A percentile compares a stretch with the other conserved stretches of the same genome.
These are phyloP conservation scores for Microcebus tavaratra DNA, from an alignment of 2,113 vertebrate species.

Conservation along the genomic window DNA sequence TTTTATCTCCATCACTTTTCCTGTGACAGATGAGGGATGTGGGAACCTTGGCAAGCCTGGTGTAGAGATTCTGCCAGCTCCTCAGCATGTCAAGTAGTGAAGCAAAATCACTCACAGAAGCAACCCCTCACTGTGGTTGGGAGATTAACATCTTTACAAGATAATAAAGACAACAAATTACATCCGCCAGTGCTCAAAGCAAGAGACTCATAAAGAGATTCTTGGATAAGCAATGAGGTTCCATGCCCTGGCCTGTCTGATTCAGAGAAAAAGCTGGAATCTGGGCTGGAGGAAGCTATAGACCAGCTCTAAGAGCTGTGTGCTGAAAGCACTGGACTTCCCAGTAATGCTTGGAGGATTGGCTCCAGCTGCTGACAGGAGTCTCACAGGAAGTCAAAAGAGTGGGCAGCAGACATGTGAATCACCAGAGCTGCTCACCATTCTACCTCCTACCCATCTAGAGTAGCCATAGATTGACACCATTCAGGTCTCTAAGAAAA, in stretches of 20 bases:
- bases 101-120: constrained; percentile 40
- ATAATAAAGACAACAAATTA: constrained; percentile 63
- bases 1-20: neutral
- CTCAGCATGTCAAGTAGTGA: neutral
- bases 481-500: neutral
- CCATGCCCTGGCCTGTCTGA: neutral
- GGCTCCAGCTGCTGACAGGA: neutral
- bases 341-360: neutral
- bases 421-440: neutral
- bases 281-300: neutral
- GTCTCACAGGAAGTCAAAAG: neutral
- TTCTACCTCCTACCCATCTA: neutral
- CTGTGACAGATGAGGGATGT: neutral
- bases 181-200: constrained; percentile 53
- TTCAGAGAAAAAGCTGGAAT: neutral
- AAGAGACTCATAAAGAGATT: constrained; percentile 15
- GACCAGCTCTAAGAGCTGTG: neutral
- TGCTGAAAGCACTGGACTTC: neutral
- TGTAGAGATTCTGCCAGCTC: neutral
- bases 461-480: neutral
- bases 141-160: constrained; percentile 73
- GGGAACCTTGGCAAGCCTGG: neutral
- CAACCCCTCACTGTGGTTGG: constrained; percentile 48
- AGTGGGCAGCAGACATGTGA: neutral
- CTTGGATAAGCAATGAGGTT: neutral